These are phyloP conservation scores for Nerophis ophidion DNA, from an alignment of 2,113 vertebrate genomes.

Conservation along the genomic window DNA sequence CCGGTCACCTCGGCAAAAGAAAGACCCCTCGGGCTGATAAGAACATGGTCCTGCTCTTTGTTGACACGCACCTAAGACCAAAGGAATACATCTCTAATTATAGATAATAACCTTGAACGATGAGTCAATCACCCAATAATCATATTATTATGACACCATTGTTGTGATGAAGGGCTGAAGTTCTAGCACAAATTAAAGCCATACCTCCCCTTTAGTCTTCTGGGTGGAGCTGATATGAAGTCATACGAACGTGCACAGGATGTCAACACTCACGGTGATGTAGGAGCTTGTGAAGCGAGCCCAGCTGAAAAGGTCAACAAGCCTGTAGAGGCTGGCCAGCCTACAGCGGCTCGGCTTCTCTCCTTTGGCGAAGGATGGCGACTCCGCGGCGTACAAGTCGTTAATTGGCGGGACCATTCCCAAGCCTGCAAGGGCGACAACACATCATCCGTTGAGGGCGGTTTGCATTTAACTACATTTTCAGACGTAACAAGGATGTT, in stretches of 20 bases:
- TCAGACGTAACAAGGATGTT: slow-evolving; percentile 14
- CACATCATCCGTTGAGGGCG: slow-evolving; percentile 13
- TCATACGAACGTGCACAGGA: slow-evolving; percentile 33
- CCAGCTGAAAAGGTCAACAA: slow-evolving; percentile 90
- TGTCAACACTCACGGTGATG: slow-evolving; percentile 80
- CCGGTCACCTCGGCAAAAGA: slow-evolving; percentile 92
- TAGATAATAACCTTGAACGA: neutral
- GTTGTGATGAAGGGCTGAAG: too few relatives aligned
- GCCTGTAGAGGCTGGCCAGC: slow-evolving; percentile 85
- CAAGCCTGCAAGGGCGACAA: slow-evolving; percentile 67
- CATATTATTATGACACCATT: too few relatives aligned
- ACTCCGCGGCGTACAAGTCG: slow-evolving; percentile 81
- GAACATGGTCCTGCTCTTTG: slow-evolving; percentile 92
- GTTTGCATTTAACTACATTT: slow-evolving; percentile 4
- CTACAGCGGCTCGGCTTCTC: slow-evolving; percentile 88
- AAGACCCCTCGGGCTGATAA: slow-evolving; percentile 88
- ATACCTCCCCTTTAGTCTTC: slow-evolving; percentile 24
- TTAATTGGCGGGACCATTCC: slow-evolving; percentile 88
- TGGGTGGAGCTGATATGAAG: slow-evolving; percentile 11
- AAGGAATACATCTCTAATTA: slow-evolving; percentile 1
- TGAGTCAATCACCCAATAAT: too few relatives aligned
- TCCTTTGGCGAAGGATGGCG: slow-evolving; percentile 80
- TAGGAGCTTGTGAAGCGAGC: slow-evolving; percentile 84
- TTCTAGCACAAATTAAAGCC: slow-evolving; percentile 17
- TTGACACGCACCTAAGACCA: slow-evolving; percentile 82